Base-by-base conservation (phyloP, 2,797 vertebrate species). In the Dicrostonyx torquatus region DNA sequence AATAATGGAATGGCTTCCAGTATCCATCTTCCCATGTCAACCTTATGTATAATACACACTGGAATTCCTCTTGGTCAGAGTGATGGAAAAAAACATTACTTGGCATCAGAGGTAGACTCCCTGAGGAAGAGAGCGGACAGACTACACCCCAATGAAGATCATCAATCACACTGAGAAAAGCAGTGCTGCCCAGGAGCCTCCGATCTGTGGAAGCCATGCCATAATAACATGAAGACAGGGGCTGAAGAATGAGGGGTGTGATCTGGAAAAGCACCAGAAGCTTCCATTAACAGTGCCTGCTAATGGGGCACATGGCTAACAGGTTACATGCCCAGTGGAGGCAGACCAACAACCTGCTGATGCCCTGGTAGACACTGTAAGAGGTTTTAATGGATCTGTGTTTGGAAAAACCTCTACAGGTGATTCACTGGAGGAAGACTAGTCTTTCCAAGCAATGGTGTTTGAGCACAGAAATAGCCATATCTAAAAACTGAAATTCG, bases 251-350 rank as follows among this genome's bases (percentile, higher is more conserved):
- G 26, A 45, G 66, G 34, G 26, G 12, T 70, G 29, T 20, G 29
- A 22, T 58, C 10, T 15, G 50, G 26, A 88, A 11, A 89, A 31
- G 11, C 24, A 43, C 62, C 22, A 55, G 45, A 22, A 26, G 22
- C 40, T 24, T 1, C 5, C 20, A 20, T 26, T 34, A 40, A 26
- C 75, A 66, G 26, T 70, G 55, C 34, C 66, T 73, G 53, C 79
- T 70, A 20, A 73, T 7, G 14, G 11, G 50, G 40, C 60, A 2
- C 60, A n/a, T 12, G 29, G 5, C 58, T 55, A 22, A 70, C 0
- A 5, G 6, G 58, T 34, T 58, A 2, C 34, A 34, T 15, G 29
- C 6, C 43, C n/a, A 20, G 34, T 0, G 0, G 5, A 40, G 43
- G 48, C 70, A 22, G 18, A 40, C 60, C 55, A 60, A 26, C 37